Conservation (phyloP, 2,113 vertebrate genomes). For the Tretioscincus oriximinensis region DNA sequence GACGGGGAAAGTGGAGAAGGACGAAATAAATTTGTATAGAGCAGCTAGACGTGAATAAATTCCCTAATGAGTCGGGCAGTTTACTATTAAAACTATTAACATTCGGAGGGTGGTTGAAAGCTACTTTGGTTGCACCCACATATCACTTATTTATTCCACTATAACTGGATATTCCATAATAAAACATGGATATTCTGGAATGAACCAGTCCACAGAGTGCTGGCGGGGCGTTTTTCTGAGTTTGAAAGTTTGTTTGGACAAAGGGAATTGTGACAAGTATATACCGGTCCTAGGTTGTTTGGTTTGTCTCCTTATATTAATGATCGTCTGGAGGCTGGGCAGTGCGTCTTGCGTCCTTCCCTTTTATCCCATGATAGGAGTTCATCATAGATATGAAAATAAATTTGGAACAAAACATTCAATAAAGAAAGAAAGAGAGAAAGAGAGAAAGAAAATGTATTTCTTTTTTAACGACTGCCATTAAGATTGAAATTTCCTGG, state of each 20-base stretch:
- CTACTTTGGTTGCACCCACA: no score
- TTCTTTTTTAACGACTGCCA: neutral
- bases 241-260: neutral
- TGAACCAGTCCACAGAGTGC: no score
- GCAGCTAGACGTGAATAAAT: neutral
- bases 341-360: neutral
- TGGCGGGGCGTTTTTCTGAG: neutral
- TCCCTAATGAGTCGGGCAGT: neutral
- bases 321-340: neutral
- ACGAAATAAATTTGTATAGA: no score
- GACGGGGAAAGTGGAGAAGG: no score
- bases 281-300: neutral
- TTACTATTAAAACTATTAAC: neutral
- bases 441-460: neutral
- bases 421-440: no score
- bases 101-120: neutral
- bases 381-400: neutral
- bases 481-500: no score
- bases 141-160: no score
- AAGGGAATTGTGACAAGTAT: neutral
- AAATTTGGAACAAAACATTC: neutral
- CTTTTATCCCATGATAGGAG: neutral
- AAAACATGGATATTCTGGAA: no score
- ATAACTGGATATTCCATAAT: no score
- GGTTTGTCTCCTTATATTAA: neutral